A percentile compares a stretch with the other conserved stretches of the same genome.
Conservation (phyloP, 2,113 vertebrate species). For the Rhinoptilus africanus region DNA sequence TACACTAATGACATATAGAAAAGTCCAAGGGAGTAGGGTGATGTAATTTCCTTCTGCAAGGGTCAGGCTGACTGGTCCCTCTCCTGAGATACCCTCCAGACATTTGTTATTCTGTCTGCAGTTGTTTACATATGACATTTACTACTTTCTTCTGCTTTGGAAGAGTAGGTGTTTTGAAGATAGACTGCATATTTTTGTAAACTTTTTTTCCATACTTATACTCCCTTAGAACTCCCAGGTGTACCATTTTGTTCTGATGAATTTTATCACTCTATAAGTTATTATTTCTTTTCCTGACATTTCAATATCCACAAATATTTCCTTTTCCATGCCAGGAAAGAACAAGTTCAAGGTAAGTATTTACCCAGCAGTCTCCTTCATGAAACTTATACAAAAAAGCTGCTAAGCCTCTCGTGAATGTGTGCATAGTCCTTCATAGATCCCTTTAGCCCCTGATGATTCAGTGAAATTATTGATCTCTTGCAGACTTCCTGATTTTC, state of each 20-base stretch:
- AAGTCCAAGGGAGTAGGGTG: neutral
- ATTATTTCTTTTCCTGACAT: neutral
- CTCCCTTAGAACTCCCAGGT: neutral
- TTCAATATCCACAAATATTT: neutral
- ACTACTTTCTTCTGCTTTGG: neutral
- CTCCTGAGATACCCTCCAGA: neutral
- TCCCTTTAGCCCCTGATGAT: neutral
- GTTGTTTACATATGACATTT: slow-evolving; percentile 14
- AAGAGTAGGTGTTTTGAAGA: neutral
- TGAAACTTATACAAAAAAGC: neutral
- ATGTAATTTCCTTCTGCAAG: neutral
- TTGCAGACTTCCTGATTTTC: neutral
- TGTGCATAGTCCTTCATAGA: neutral
- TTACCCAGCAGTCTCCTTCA: neutral
- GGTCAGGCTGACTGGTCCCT: neutral
- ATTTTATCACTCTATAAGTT: neutral
- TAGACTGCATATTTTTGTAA: neutral
- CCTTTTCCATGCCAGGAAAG: neutral
- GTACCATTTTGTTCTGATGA: neutral
- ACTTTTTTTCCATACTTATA: accelerated
- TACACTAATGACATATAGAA: neutral
- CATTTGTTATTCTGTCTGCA: neutral
- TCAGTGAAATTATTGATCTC: slow-evolving; percentile 3
- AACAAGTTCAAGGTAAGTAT: neutral
- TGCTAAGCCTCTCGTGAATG: neutral